phyloP scores from a whole-genome alignment of 1,140 invertebrate species.

The Papilio glaucus region DNA sequence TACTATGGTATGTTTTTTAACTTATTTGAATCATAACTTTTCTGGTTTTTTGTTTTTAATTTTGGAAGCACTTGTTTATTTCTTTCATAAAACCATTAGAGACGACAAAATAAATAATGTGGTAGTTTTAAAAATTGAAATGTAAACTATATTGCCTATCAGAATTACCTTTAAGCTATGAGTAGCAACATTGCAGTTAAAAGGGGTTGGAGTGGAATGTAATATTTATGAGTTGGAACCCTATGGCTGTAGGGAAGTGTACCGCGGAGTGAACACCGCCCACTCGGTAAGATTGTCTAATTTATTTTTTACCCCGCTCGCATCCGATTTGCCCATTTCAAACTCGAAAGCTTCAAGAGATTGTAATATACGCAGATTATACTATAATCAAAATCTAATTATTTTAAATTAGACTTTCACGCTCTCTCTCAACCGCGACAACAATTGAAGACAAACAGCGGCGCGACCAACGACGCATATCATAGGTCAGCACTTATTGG shows the following conservation, averaged over 20 bases:
- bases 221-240: constrained; percentile 28
- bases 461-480: too few species aligned
- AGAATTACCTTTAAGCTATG: constrained; percentile 7
- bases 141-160: not conserved
- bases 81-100: too few species aligned
- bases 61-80: too few species aligned
- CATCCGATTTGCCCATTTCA: constrained; percentile 22
- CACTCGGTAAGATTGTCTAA: constrained; percentile 32
- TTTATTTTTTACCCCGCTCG: constrained; percentile 19
- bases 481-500: too few species aligned
- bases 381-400: not conserved
- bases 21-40: too few species aligned
- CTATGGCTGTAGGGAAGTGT: not conserved
- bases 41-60: too few species aligned
- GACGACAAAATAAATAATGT: too few species aligned
- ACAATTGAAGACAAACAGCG: too few species aligned
- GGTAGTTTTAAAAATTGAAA: too few species aligned
- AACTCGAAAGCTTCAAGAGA: not conserved
- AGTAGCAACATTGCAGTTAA: not conserved
- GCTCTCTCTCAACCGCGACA: too few species aligned
- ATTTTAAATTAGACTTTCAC: too few species aligned
- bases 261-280: constrained; percentile 4
- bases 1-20: too few species aligned
- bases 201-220: constrained; percentile 13
- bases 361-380: not conserved